Percentiles rank a stretch among this genome's conserved stretches.
phyloP scores from a whole-genome alignment of 2,888 invertebrate genomes.

The Mimachlamys varia region DNA sequence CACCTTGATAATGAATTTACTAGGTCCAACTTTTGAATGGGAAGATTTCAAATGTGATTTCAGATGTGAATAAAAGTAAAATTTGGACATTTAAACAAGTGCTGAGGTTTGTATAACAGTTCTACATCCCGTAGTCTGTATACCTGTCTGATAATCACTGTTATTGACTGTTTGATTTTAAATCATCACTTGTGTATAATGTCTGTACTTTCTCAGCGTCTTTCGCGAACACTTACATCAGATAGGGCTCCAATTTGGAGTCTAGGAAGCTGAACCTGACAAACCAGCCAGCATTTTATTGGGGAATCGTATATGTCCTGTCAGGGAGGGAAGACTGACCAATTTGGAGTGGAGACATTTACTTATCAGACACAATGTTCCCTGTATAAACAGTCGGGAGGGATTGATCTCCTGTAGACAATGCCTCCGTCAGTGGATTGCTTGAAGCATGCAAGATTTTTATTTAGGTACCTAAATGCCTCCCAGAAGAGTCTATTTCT shows the following conservation, averaged over 20 bases:
- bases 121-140: too few relatives aligned
- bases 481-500: not conserved
- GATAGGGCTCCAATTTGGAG: not conserved
- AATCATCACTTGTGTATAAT: not conserved
- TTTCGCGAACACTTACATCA: not conserved
- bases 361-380: not conserved
- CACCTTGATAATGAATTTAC: too few relatives aligned
- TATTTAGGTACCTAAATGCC: not conserved
- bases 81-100: too few relatives aligned
- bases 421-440: not conserved
- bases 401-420: not conserved
- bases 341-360: conserved; percentile 7
- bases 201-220: not conserved
- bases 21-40: too few relatives aligned
- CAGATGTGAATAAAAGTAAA: too few relatives aligned
- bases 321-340: not conserved
- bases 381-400: not conserved
- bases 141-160: not conserved
- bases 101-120: too few relatives aligned
- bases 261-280: not conserved
- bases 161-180: not conserved
- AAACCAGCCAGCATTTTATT: not conserved
- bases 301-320: not conserved
- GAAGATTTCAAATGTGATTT: too few relatives aligned
- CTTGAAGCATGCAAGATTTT: not conserved